Base-by-base conservation (phyloP, 1,140 invertebrate species). In the Aphelinus atriplicis region DNA sequence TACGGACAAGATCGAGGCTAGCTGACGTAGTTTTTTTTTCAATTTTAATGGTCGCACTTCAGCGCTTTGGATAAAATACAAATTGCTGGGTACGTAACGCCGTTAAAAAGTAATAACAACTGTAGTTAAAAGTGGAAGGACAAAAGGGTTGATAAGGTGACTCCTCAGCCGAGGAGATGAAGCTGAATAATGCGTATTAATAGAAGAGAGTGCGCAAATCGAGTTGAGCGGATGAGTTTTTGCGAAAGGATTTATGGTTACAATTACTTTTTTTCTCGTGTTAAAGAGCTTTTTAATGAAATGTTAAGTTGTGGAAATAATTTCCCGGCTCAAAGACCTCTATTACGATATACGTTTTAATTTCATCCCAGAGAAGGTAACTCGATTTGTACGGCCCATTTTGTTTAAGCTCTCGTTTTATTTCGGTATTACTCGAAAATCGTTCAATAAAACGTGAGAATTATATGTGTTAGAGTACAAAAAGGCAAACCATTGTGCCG, bases 71-170 rank as follows among this genome's bases (percentile, higher is more conserved):
- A 61, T 61, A 61, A 61, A 61, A 61, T 2, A 45, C 3, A 43
- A 61, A 43, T 61, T 45, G 3, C 26, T 26, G 42, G 42, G 45
- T 48, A 9, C 46, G 56, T 68, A 70, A 70, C 56, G 7, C 58
- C 9, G 58, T 70, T 70, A 70, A 70, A 70, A 70, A 70, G 57
- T 70, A 70, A 70, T 70, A 70, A 70, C 68, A 58, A 68, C 26
- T 56, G 56, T 58, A 68, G 43, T 68, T 57, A 68, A 68, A n/a
- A 47, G 45, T 9, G 10, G 1, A 46, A 64, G 45, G 62, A 64
- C 60, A 45, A 3, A 57, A n/a, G 48, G 7, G 26, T n/a, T 48
- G 47, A 63, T 63, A 63, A 48, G 64, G 50, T 66, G 45, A 50
- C 45, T 55, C 53, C 9, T 66, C 53, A 6, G 10, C 7, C 50